Percentiles rank a stretch among this genome's conserved stretches.
phyloP scores from a whole-genome alignment of 2,113 vertebrate genomes.

The Hemiscyllium ocellatum region DNA sequence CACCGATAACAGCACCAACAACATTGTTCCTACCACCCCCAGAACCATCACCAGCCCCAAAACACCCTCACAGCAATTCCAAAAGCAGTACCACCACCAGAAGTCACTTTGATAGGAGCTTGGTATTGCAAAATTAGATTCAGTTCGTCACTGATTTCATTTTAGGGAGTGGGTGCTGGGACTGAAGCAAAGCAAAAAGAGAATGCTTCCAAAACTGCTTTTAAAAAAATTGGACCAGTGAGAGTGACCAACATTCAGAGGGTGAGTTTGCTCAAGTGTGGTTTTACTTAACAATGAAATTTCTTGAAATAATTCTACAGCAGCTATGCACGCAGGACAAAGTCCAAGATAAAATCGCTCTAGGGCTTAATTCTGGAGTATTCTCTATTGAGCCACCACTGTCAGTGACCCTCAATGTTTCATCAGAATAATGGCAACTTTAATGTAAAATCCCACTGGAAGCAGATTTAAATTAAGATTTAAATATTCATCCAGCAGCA shows the following conservation, averaged over 20 bases:
- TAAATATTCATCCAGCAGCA: conserved; percentile 33
- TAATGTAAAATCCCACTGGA: conserved; percentile 34
- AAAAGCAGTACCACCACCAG: neutral
- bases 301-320: neutral
- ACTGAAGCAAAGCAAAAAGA: neutral
- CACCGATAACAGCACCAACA: neutral
- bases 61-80: neutral
- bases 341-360: neutral
- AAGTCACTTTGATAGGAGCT: neutral
- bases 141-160: neutral
- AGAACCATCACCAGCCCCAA: neutral
- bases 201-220: neutral
- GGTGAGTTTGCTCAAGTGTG: neutral
- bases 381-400: neutral
- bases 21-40: too few relatives aligned
- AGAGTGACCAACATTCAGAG: neutral
- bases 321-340: neutral
- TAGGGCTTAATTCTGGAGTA: neutral
- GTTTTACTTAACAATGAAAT: neutral
- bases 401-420: conserved; percentile 30
- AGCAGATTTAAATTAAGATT: conserved; percentile 25
- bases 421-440: conserved; percentile 23
- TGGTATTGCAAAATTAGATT: neutral
- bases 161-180: neutral
- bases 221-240: neutral